These are phyloP conservation scores for Nasonovia ribisnigri DNA, from an alignment of 2,888 invertebrate genomes.

Conservation along the genomic window DNA sequence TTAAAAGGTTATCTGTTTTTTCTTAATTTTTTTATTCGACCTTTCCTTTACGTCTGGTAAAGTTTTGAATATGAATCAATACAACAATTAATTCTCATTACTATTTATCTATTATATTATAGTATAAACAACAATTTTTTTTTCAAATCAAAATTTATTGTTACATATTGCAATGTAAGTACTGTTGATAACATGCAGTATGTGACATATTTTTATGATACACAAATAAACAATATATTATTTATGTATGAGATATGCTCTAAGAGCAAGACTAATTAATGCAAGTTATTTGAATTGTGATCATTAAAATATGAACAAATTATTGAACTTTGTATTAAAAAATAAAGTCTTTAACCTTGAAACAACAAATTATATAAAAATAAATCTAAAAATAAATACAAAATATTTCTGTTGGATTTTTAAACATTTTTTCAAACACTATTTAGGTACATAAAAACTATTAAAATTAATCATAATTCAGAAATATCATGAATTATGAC, in stretches of 20 bases:
- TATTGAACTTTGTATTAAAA: background rate
- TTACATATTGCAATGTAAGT: no score
- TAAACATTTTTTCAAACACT: background rate
- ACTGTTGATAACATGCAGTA: no score
- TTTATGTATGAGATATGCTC: no score
- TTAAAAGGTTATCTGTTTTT: conserved; percentile 39
- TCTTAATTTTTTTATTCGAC: conserved; percentile 18
- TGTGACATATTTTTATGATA: no score
- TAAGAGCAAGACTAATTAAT: background rate
- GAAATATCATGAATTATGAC: background rate
- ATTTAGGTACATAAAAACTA: background rate
- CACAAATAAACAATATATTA: no score
- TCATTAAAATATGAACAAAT: background rate
- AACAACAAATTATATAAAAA: background rate
- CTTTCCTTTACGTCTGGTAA: background rate
- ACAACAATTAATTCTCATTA: background rate
- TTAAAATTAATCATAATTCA: background rate
- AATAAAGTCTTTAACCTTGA: background rate
- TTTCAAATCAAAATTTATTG: no score
- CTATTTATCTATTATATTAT: background rate
- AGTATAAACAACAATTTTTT: background rate
- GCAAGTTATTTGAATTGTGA: background rate
- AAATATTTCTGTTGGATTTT: background rate
- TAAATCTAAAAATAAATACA: background rate
- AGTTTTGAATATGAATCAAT: background rate